Evolutionary conservation across 2,113 vertebrate genomes (phyloP), one percentile per base, ranked within the genome.

Genomic region (Phrynosoma blainvillii): DNA sequence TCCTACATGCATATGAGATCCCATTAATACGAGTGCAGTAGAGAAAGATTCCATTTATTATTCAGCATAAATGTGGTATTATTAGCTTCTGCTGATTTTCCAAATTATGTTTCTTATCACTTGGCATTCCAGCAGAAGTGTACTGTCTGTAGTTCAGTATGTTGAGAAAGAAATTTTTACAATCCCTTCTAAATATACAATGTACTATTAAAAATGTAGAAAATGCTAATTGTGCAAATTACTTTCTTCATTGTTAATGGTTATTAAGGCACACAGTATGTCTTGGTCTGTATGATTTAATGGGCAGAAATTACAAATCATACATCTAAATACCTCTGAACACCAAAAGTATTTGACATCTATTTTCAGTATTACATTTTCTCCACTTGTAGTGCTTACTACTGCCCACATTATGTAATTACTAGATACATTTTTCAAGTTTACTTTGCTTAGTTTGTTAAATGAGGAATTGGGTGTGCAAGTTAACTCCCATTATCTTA

Each of bases 21-120:
- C 84, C 1, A 32, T 12, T 83, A 11, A 78, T 84, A 79, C 81
- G 87, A 30, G 1, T 42, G 68, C 32, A 14, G 71, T 90, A 91
- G 77, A 12, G 56, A 82, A 47, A 16, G 6, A 11, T 59, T 54
- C 25, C 82, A 36, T 20, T 84, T 90, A 56, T 71, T 88, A 83
- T 89, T 71, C 21, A 82, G 65, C 90, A 84, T 68, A 47, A 7
- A 74, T 77, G 40, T 7, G 2, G 30, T 21, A 73, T 77, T 89
- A 5, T 81, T 78, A 62, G 59, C 25, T 87, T 94, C 90, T 89
- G 13, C 32, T 82, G 32, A 14, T 87, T 82, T 32, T 32, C 21
- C 71, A 18, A 66, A 5, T 80, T 18, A 54, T 80, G 42, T 30
- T 88, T 81, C 42, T 86, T 52, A 27, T 77, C n/a, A 52, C 36